Evolutionary conservation across 2,113 vertebrate genomes (phyloP).

Genomic region (Candoia aspera): DNA sequence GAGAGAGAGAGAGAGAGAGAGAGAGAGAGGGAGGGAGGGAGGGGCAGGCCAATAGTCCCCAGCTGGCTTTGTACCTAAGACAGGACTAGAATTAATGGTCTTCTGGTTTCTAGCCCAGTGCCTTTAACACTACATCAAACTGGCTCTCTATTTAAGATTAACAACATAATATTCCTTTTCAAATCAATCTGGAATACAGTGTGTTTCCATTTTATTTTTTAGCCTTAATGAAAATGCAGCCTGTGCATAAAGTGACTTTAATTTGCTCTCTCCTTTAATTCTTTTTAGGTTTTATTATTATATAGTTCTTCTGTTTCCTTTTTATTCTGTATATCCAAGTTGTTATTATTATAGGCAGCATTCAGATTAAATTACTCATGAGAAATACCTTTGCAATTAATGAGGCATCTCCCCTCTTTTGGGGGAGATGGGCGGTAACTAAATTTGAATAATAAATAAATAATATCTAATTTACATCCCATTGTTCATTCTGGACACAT

Average conservation of each 20-base stretch:
- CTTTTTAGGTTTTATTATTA: not conserved
- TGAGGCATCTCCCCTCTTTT: not conserved
- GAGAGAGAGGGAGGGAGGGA: no score
- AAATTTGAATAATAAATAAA: no score
- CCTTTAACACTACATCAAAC: not conserved
- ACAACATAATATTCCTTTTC: not conserved
- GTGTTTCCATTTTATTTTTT: not conserved
- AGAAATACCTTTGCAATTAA: not conserved
- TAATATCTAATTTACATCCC: not conserved
- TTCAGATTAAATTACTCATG: not conserved
- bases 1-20: no score
- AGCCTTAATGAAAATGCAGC: not conserved
- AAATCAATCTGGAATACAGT: not conserved
- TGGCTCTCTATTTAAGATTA: not conserved
- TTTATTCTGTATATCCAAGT: not conserved
- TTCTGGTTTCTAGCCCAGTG: not conserved
- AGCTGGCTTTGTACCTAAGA: not conserved
- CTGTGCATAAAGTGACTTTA: not conserved
- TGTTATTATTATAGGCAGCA: not conserved
- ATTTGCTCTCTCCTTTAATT: not conserved
- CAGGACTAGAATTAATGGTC: not conserved
- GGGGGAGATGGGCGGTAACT: no score
- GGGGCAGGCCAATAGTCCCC: not conserved
- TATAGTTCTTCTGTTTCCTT: not conserved
- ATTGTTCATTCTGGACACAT: not conserved